A percentile compares a stretch with the other conserved stretches of the same genome.
Conservation (phyloP, 1,140 invertebrate genomes). For the Euura lappo region DNA sequence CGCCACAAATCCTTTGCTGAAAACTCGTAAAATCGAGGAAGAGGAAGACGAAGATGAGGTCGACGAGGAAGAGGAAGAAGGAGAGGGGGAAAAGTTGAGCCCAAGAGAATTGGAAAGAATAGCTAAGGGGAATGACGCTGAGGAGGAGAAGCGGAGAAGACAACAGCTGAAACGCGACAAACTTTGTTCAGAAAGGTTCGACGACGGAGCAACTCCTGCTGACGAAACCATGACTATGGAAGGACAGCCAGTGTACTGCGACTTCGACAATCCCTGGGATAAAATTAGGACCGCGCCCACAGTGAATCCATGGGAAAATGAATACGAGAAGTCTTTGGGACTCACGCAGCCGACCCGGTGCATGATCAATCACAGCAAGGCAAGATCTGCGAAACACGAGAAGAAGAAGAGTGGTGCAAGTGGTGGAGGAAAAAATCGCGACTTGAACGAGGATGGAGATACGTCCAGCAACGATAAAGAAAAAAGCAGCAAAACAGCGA, state of each 20-base stretch:
- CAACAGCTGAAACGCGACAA: slow-evolving; percentile 18
- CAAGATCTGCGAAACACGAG: neutral
- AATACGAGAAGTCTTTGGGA: slow-evolving; percentile 31
- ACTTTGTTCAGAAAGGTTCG: slow-evolving; percentile 16
- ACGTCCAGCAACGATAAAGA: neutral
- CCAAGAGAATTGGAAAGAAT: neutral
- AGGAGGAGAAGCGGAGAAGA: neutral
- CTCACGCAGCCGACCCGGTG: slow-evolving; percentile 8
- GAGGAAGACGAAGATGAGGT: slow-evolving; percentile 20
- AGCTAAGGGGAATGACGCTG: neutral
- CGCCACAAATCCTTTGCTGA: slow-evolving; percentile 17
- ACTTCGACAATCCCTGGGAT: slow-evolving; percentile 33
- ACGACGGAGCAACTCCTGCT: neutral
- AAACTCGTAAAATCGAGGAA: neutral
- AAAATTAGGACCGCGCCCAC: slow-evolving; percentile 30
- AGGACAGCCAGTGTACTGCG: slow-evolving; percentile 23
- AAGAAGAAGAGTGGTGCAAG: neutral
- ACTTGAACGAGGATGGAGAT: neutral
- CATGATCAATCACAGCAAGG: neutral
- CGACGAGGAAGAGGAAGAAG: slow-evolving; percentile 24
- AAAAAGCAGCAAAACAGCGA: neutral
- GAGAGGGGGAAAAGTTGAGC: slow-evolving; percentile 13
- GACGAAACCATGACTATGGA: neutral
- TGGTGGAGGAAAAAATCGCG: neutral
- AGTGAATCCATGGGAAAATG: slow-evolving; percentile 18